Evolutionary conservation across 2,113 vertebrate species (phyloP).

Genomic region (Ophthalmolycus amberensis): DNA sequence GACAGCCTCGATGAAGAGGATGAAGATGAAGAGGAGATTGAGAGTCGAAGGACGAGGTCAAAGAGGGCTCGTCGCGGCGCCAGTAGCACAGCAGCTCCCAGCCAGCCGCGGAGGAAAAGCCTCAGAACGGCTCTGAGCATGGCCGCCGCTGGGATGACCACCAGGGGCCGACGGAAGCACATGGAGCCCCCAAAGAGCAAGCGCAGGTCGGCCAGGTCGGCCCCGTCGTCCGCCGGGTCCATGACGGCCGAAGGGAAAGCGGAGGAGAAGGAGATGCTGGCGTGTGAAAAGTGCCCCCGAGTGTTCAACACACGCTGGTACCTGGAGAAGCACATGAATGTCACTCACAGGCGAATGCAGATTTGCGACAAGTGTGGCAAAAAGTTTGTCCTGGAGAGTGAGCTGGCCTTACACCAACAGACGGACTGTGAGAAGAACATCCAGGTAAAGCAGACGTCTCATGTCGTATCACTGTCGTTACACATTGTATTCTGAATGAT

Average conservation of each 20-base stretch:
- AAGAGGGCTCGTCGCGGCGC: constrained; percentile 73
- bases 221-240: constrained; percentile 51
- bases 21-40: constrained; percentile 85
- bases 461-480: not conserved
- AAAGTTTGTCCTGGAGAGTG: constrained; percentile 98
- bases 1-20: constrained; percentile 73
- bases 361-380: constrained; percentile 99
- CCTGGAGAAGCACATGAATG: constrained; percentile 99
- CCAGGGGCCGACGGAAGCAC: constrained; percentile 89
- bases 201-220: constrained; percentile 82
- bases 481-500: not conserved
- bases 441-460: constrained; percentile 85
- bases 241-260: constrained; percentile 79
- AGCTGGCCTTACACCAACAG: constrained; percentile 98
- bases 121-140: constrained; percentile 79
- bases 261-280: constrained; percentile 95
- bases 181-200: constrained; percentile 87
- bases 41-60: constrained; percentile 86
- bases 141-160: constrained; percentile 84
- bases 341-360: constrained; percentile 98
- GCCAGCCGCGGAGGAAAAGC: constrained; percentile 82
- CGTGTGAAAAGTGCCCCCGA: constrained; percentile 97
- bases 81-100: constrained; percentile 23
- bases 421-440: constrained; percentile 99
- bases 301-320: constrained; percentile 99